A percentile compares a stretch with the other conserved stretches of the same genome.
phyloP scores from a whole-genome alignment of 2,113 vertebrate species.

The Rhinolophus sinicus region DNA sequence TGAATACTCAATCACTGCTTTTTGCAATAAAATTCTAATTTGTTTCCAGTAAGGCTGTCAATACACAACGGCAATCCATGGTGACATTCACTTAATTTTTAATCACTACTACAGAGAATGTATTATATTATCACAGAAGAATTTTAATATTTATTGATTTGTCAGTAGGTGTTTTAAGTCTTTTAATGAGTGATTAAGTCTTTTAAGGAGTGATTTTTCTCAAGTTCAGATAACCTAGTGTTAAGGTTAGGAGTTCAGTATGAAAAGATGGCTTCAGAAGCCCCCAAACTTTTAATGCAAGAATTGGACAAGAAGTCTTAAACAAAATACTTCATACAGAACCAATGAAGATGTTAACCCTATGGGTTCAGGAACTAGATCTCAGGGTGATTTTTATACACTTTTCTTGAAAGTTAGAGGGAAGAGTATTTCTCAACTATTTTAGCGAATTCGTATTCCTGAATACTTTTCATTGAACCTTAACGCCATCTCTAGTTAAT shows the following conservation, averaged over 20 bases:
- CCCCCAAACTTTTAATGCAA: not conserved
- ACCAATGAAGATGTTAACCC: not conserved
- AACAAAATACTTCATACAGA: not conserved
- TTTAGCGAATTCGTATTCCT: not conserved
- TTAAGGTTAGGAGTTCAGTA: not conserved
- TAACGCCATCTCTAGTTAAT: not conserved
- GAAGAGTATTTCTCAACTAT: not conserved
- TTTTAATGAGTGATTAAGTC: not conserved
- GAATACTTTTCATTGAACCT: not conserved
- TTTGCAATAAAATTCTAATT: not conserved
- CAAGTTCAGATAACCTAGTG: not conserved
- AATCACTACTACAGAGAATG: not conserved
- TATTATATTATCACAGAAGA: conserved; percentile 1
- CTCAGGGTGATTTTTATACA: not conserved
- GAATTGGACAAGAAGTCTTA: not conserved
- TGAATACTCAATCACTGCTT: not conserved
- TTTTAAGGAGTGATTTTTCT: not conserved
- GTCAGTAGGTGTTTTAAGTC: not conserved
- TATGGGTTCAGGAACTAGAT: not conserved
- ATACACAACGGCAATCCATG: not conserved
- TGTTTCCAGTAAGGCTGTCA: not conserved
- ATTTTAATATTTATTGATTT: conserved; percentile 6
- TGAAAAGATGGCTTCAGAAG: not conserved
- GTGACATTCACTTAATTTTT: not conserved
- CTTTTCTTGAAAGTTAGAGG: not conserved